phyloP scores from a whole-genome alignment of 2,113 vertebrate species.

The Semnornis frantzii region DNA sequence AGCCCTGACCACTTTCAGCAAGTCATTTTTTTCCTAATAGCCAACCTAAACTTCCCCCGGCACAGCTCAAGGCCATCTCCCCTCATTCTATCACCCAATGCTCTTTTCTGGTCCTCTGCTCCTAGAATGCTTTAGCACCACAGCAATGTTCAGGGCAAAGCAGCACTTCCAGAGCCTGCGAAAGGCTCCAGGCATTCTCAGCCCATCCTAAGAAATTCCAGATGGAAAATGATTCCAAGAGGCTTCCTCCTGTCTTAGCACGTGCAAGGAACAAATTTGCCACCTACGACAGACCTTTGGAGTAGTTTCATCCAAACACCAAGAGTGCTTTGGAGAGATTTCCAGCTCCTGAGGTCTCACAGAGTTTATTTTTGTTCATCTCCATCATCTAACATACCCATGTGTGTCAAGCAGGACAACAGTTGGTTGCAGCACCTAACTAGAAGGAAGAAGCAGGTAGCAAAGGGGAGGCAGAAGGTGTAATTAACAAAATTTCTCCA shows the following conservation, averaged over 20 bases:
- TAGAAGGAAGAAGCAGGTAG: background rate
- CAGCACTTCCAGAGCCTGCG: background rate
- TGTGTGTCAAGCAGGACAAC: background rate
- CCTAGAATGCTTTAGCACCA: background rate
- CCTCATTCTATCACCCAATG: background rate
- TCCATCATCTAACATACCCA: background rate
- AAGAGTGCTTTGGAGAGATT: background rate
- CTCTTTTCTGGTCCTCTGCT: background rate
- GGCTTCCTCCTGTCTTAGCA: background rate
- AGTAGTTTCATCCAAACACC: background rate
- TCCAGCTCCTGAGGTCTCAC: background rate
- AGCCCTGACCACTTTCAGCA: too few relatives aligned
- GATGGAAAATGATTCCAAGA: background rate
- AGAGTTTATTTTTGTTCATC: background rate
- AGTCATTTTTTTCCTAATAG: too few relatives aligned
- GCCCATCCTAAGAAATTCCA: background rate
- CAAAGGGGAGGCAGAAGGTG: background rate
- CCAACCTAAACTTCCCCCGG: too few relatives aligned
- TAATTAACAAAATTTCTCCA: constrained; percentile 24
- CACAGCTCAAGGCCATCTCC: too few relatives aligned
- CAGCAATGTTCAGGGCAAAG: background rate
- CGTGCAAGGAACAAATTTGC: background rate
- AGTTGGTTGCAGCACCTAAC: background rate
- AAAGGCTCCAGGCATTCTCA: background rate
- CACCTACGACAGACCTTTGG: background rate